Base-by-base conservation (phyloP, 2,113 vertebrate genomes). In the Coturnix japonica region DNA sequence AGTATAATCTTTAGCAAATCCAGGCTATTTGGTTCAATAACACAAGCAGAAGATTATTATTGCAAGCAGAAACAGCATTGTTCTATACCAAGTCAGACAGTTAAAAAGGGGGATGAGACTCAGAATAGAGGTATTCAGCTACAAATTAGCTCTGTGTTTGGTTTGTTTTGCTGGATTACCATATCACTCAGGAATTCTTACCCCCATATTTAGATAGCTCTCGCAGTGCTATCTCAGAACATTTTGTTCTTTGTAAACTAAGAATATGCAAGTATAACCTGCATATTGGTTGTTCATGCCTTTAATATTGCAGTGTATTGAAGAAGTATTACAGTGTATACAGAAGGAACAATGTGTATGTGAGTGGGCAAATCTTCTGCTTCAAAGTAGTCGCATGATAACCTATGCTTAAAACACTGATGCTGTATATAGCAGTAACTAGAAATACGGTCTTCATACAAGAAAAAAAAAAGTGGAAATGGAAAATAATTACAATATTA, bases 111-210 rank as follows among this genome's bases (percentile, higher is more conserved):
- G 90, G 54, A 90, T 63, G 59, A 82, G 66, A 35, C 44, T 46
- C 77, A 63, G 77, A 79, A 81, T 91, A 72, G 84, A 28, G 30
- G 88, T 76, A 76, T 43, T 94, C 49, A 76, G 77, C 59, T 84
- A 86, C 88, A 73, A 79, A 92, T 91, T 65, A 87, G 66, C 37
- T 90, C 66, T 70, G 47, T 91, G 47, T 63, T 81, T 78, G 71
- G 76, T 49, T 81, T 60, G 57, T 91, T 86, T 85, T 66, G 59
- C 25, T 33, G 47, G 54, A 79, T 93, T 85, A 87, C 72, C 71
- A 54, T 63, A 92, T 80, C 1, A 6, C 31, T 87, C 81, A 76
- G 86, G 89, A 93, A 92, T 95, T 93, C 73, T 66, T 63, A 84
- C 28, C 17, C 74, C 46, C 33, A 44, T 6, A 81, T 21, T 87